Conservation (phyloP, 2,797 vertebrate species). For the Momotus momota region DNA sequence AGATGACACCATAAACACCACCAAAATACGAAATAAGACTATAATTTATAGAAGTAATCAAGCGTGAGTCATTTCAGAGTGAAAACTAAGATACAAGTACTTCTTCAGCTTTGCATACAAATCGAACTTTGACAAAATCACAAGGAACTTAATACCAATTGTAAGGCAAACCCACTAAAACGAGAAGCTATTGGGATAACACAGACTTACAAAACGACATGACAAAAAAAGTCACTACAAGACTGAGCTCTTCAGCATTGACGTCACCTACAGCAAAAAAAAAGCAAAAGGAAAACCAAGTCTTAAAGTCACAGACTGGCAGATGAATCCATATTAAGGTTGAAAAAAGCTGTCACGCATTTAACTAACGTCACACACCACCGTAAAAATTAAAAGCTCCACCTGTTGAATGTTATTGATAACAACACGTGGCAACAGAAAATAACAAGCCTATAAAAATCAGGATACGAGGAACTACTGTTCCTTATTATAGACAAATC, state of each 20-base stretch:
- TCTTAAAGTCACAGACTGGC: accelerated
- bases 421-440: too few relatives aligned
- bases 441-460: too few relatives aligned
- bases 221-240: accelerated
- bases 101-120: background rate
- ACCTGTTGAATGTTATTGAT: background rate
- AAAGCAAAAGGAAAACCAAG: accelerated
- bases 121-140: background rate
- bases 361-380: too few relatives aligned
- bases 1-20: accelerated
- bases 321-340: accelerated
- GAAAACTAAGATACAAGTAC: background rate
- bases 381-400: background rate
- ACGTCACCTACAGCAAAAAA: accelerated
- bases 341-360: background rate
- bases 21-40: accelerated
- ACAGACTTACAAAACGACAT: accelerated
- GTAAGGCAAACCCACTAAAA: accelerated
- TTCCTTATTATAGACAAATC: too few relatives aligned
- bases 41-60: accelerated
- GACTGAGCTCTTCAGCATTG: accelerated
- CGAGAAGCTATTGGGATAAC: accelerated
- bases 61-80: accelerated
- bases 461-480: too few relatives aligned
- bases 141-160: accelerated